phyloP scores from a whole-genome alignment of 2,797 vertebrate species.

The Microcaecilia unicolor region DNA sequence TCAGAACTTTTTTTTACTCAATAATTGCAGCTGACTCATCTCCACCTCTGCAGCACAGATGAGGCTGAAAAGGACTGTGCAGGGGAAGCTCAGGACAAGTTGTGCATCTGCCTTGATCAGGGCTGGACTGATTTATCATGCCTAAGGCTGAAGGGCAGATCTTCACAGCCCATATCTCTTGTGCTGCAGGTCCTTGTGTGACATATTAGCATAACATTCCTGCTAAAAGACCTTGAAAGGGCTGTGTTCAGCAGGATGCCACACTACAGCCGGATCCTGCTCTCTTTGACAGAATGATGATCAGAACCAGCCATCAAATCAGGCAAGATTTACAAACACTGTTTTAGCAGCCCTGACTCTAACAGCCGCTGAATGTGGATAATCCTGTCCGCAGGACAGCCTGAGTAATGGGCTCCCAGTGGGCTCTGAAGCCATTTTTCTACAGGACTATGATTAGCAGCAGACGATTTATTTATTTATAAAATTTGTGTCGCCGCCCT shows the following conservation, averaged over 20 bases:
- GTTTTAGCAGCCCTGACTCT: slow-evolving; percentile 54
- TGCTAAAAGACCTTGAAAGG: slow-evolving; percentile 36
- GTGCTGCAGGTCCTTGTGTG: slow-evolving; percentile 35
- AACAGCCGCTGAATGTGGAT: slow-evolving; percentile 30
- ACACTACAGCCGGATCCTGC: slow-evolving; percentile 39
- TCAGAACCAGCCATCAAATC: slow-evolving; percentile 63
- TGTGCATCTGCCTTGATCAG: no score
- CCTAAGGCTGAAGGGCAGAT: slow-evolving; percentile 33
- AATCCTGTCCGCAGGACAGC: slow-evolving; percentile 29
- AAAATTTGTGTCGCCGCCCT: no score
- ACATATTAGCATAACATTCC: slow-evolving; percentile 32
- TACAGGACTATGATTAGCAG: slow-evolving; percentile 27
- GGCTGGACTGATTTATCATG: no score
- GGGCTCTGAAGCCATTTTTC: slow-evolving; percentile 37
- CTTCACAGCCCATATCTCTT: neutral
- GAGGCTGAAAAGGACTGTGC: no score
- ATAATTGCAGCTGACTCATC: no score
- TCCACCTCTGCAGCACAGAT: no score
- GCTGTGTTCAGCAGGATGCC: slow-evolving; percentile 41
- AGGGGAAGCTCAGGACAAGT: no score
- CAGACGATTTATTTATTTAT: no score
- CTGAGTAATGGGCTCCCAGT: slow-evolving; percentile 46
- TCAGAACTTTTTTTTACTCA: no score
- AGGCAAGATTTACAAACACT: slow-evolving; percentile 57
- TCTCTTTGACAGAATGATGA: slow-evolving; percentile 42